phyloP scores from a whole-genome alignment of 2,888 invertebrate species.

The Tethea ocularis region DNA sequence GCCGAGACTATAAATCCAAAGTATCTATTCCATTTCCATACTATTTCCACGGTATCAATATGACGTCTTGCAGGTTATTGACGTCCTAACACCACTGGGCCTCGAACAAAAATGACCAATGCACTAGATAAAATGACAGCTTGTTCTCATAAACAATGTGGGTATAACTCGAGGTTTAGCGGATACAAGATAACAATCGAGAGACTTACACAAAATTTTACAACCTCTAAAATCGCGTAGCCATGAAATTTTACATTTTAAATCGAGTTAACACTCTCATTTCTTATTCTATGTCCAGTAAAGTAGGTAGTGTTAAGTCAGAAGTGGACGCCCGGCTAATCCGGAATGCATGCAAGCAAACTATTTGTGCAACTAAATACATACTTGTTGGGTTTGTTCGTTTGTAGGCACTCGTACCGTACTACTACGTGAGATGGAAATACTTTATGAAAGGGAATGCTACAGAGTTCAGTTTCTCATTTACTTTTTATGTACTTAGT shows the following conservation, averaged over 20 bases:
- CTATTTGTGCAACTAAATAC: slow-evolving; percentile 54
- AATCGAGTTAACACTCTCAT: background rate
- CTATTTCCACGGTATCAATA: no score
- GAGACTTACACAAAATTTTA: no score
- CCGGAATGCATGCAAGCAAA: slow-evolving; percentile 56
- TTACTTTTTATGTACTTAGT: background rate
- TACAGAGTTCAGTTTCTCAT: background rate
- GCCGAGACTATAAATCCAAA: no score
- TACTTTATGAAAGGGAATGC: slow-evolving; percentile 8
- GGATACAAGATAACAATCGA: no score
- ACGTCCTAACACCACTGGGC: no score
- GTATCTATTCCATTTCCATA: no score
- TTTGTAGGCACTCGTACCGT: no score
- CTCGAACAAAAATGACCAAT: no score
- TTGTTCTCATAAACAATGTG: no score
- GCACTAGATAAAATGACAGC: no score
- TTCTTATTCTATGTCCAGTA: slow-evolving; percentile 7
- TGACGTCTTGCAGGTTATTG: no score
- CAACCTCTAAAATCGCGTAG: background rate
- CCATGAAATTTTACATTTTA: background rate
- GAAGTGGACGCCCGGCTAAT: slow-evolving; percentile 43
- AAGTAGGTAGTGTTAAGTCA: slow-evolving; percentile 30
- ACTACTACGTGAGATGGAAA: slow-evolving; percentile 11
- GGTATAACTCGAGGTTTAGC: no score
- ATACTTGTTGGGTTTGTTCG: slow-evolving; percentile 37